These are phyloP conservation scores for Andrena chrysosceles DNA, from an alignment of 2,888 invertebrate genomes.

Conservation along the genomic window DNA sequence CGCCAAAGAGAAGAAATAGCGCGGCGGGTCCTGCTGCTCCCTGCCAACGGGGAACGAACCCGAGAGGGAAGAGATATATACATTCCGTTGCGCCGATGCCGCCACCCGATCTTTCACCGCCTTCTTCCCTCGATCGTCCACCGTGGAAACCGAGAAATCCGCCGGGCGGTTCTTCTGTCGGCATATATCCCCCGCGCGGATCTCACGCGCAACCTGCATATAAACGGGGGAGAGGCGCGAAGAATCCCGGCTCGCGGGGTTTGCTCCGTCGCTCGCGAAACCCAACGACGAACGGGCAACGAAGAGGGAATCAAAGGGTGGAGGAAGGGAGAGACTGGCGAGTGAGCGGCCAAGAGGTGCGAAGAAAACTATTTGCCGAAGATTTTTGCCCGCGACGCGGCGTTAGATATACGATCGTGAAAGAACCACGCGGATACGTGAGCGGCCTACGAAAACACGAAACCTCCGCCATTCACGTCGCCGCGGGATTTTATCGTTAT, in stretches of 20 bases:
- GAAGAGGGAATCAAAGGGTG: slow-evolving; percentile 3
- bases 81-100: slow-evolving; percentile 70
- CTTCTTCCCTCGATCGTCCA: slow-evolving; percentile 23
- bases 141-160: slow-evolving; percentile 31
- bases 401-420: slow-evolving; percentile 79
- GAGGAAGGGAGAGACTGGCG: neutral
- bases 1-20: slow-evolving; percentile 63
- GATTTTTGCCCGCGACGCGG: slow-evolving; percentile 74
- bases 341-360: slow-evolving; percentile 71
- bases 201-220: slow-evolving; percentile 59
- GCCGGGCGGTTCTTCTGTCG: slow-evolving; percentile 20
- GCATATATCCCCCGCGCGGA: slow-evolving; percentile 61
- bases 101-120: slow-evolving; percentile 19
- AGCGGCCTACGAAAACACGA: slow-evolving; percentile 74
- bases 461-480: slow-evolving; percentile 53
- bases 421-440: slow-evolving; percentile 80
- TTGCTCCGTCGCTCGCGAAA: neutral
- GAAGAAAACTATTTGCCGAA: slow-evolving; percentile 79
- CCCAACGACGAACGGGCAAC: neutral
- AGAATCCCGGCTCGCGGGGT: slow-evolving; percentile 6
- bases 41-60: slow-evolving; percentile 58
- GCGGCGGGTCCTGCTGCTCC: slow-evolving; percentile 37
- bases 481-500: slow-evolving; percentile 77
- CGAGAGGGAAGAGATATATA: slow-evolving; percentile 56
- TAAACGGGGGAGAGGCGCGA: slow-evolving; percentile 33